These are phyloP conservation scores for Habroteleia sp. DNA, from an alignment of 2,888 invertebrate genomes.

Conservation along the genomic window DNA sequence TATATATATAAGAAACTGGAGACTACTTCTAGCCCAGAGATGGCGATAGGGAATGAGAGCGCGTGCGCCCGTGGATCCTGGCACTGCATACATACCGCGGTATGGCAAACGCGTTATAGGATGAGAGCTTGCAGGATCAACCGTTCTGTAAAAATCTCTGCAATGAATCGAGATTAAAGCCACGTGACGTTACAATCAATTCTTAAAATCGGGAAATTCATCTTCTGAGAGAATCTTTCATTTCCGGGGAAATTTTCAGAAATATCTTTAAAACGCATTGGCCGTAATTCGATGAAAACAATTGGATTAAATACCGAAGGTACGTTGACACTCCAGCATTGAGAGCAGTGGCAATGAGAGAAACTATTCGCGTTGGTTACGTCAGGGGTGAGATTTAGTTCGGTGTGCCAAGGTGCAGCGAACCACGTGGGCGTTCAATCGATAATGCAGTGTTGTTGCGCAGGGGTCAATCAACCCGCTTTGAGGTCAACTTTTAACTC, in stretches of 20 bases:
- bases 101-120: constrained; percentile 55
- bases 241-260: no score
- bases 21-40: constrained; percentile 40
- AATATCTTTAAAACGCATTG: no score
- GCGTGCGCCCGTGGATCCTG: constrained; percentile 43
- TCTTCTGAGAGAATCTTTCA: no score
- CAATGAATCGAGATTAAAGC: neutral
- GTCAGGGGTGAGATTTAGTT: constrained; percentile 69
- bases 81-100: constrained; percentile 46
- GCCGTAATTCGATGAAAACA: no score
- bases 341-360: constrained; percentile 28
- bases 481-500: constrained; percentile 76
- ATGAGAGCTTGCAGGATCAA: constrained; percentile 48
- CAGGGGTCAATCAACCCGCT: constrained; percentile 78
- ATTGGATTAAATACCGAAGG: neutral
- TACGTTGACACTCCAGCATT: constrained; percentile 21
- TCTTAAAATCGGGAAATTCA: no score
- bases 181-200: no score
- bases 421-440: constrained; percentile 78
- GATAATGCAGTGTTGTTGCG: constrained; percentile 80
- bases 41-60: constrained; percentile 38
- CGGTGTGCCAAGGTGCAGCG: constrained; percentile 75
- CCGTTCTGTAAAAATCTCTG: constrained; percentile 3
- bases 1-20: constrained; percentile 48
- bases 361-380: constrained; percentile 36